These are phyloP conservation scores for Psittacula echo DNA, from an alignment of 2,797 vertebrate genomes.

Conservation along the genomic window DNA sequence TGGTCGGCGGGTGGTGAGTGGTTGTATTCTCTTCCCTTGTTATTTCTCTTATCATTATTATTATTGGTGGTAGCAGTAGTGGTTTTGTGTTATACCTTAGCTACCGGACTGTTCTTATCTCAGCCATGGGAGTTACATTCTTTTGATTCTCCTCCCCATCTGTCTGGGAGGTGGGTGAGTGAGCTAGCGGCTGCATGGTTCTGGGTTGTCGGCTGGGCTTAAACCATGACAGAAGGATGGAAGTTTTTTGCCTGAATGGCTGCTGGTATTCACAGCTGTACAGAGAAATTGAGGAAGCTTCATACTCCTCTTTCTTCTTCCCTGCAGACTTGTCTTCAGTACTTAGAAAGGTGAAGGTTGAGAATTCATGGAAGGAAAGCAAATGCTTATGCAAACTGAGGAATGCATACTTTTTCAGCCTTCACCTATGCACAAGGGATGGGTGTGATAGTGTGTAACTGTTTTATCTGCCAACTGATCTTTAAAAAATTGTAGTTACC, in stretches of 20 bases:
- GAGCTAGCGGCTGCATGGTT: rapidly evolving
- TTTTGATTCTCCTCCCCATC: background rate
- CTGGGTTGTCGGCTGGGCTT: no score
- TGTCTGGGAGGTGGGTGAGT: background rate
- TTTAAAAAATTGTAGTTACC: constrained; percentile 35
- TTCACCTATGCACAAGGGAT: background rate
- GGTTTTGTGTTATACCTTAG: background rate
- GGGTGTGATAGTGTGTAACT: background rate
- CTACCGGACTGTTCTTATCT: background rate
- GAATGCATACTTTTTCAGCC: background rate
- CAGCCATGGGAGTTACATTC: background rate
- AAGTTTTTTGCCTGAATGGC: background rate
- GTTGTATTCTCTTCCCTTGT: no score
- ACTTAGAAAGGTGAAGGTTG: background rate
- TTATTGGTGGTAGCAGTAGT: no score
- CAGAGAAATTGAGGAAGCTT: background rate
- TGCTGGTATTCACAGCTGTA: background rate
- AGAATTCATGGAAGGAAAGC: background rate
- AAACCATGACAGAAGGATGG: background rate
- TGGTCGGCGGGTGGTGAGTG: no score
- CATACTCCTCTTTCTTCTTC: background rate
- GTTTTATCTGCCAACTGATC: background rate
- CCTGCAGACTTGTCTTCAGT: background rate
- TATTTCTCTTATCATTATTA: no score
- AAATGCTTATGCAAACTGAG: background rate